Percentiles rank a stretch among this genome's conserved stretches.
These are phyloP conservation scores for Athene noctua DNA, from an alignment of 2,113 vertebrate genomes.

Conservation along the genomic window DNA sequence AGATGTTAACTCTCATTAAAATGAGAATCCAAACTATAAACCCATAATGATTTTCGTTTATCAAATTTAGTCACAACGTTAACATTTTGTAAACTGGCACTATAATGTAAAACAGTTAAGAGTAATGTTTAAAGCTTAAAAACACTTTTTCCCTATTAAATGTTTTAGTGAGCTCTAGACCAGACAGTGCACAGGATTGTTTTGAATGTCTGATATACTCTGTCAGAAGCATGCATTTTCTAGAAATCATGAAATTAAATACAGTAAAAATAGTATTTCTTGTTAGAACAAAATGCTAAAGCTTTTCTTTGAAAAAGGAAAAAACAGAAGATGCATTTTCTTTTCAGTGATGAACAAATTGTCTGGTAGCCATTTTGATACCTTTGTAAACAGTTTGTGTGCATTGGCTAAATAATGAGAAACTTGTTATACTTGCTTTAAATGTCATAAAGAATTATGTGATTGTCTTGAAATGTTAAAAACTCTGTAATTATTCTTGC, in stretches of 20 bases:
- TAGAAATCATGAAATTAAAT: not conserved
- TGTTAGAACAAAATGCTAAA: not conserved
- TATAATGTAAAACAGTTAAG: not conserved
- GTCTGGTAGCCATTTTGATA: not conserved
- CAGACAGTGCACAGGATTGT: not conserved
- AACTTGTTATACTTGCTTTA: not conserved
- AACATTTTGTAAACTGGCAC: not conserved
- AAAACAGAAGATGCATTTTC: not conserved
- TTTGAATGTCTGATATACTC: not conserved
- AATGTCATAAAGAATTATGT: not conserved
- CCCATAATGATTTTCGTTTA: constrained; percentile 36
- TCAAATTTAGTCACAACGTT: not conserved
- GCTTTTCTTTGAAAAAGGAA: not conserved
- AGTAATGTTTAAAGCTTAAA: not conserved
- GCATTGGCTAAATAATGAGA: not conserved
- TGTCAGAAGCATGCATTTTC: not conserved
- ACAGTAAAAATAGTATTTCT: not conserved
- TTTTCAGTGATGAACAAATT: not conserved
- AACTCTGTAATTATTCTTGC: not conserved
- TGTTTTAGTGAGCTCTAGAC: not conserved
- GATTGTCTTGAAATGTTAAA: not conserved
- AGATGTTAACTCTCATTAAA: constrained; percentile 39
- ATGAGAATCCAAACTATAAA: constrained; percentile 12
- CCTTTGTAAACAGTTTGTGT: not conserved
- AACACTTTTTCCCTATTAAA: not conserved